These are phyloP conservation scores for Lutjanus argentimaculatus DNA, from an alignment of 2,797 vertebrate species.

Conservation along the genomic window DNA sequence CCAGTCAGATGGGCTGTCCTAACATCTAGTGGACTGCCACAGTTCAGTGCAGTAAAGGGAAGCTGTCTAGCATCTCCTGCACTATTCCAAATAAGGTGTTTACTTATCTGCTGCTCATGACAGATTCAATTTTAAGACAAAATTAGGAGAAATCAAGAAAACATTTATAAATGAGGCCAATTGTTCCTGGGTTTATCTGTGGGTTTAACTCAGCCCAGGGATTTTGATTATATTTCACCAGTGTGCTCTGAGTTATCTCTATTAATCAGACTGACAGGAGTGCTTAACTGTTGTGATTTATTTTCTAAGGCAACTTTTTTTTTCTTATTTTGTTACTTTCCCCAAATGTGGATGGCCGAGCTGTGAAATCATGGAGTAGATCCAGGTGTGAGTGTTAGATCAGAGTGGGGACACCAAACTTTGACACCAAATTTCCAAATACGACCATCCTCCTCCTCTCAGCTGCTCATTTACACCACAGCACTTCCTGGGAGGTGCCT, in stretches of 20 bases:
- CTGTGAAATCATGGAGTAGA: slow-evolving; percentile 29
- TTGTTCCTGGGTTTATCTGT: neutral
- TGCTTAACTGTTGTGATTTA: neutral
- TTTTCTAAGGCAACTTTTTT: neutral
- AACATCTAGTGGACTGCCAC: too few species aligned
- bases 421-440: slow-evolving; percentile 41
- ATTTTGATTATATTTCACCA: neutral
- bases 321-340: slow-evolving; percentile 21
- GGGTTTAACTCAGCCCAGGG: too few species aligned
- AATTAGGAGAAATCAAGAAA: too few species aligned
- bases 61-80: too few species aligned
- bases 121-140: too few species aligned
- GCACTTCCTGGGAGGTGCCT: slow-evolving; percentile 51
- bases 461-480: slow-evolving; percentile 28
- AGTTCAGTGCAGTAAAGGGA: too few species aligned
- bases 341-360: slow-evolving; percentile 17
- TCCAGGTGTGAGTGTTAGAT: slow-evolving; percentile 19
- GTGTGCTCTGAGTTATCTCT: neutral
- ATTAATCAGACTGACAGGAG: slow-evolving; percentile 21
- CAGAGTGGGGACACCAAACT: slow-evolving; percentile 17
- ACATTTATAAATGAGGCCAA: too few species aligned
- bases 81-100: too few species aligned
- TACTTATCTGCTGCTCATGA: too few species aligned
- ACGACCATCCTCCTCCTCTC: slow-evolving; percentile 29
- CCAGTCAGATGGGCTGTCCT: too few species aligned